Conservation (phyloP, 2,113 vertebrate genomes). For the Herpetotheres cachinnans region DNA sequence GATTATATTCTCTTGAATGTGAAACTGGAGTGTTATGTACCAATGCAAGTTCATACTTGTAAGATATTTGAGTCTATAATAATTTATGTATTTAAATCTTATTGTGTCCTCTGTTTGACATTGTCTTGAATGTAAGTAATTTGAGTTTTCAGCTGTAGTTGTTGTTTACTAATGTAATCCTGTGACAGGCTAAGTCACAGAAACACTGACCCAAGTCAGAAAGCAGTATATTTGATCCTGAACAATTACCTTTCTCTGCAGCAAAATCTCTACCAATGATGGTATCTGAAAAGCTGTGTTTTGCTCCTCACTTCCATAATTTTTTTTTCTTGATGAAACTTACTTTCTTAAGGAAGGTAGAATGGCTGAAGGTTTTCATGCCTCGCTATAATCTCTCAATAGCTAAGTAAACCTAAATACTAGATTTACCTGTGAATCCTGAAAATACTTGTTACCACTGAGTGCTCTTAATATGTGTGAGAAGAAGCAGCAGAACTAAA, state of each 20-base stretch:
- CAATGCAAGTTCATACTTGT: neutral
- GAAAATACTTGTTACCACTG: neutral
- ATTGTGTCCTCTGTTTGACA: neutral
- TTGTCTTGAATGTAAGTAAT: neutral
- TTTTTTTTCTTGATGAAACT: neutral
- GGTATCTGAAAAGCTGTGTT: neutral
- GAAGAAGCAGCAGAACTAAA: neutral
- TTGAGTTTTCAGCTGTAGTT: neutral
- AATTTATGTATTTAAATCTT: neutral
- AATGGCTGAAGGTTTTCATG: neutral
- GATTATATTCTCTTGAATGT: neutral
- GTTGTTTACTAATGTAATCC: neutral
- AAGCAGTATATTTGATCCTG: neutral
- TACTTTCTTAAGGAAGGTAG: neutral
- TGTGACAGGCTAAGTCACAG: neutral
- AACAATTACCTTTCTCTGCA: neutral
- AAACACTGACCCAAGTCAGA: neutral
- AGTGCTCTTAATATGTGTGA: neutral
- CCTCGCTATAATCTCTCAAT: neutral
- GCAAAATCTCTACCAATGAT: neutral
- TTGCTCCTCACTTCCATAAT: neutral
- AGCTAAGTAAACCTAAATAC: neutral
- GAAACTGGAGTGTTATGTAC: neutral
- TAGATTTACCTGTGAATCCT: neutral
- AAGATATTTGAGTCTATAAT: neutral